A percentile compares a stretch with the other conserved stretches of the same genome.
phyloP scores from a whole-genome alignment of 2,113 vertebrate genomes.

The Paracanthobrama guichenoti region DNA sequence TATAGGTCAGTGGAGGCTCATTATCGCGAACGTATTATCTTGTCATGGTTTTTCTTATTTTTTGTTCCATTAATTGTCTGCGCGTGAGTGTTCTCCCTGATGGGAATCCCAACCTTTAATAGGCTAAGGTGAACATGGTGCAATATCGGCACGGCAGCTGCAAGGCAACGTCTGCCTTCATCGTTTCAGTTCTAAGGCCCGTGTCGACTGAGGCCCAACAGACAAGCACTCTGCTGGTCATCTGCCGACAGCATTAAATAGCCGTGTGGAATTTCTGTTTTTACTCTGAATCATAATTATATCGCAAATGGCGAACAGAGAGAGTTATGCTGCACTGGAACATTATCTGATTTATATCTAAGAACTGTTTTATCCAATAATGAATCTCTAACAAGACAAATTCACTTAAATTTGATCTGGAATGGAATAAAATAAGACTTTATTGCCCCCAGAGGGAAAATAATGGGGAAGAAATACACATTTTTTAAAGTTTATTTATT shows the following conservation, averaged over 20 bases:
- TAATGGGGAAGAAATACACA: not conserved
- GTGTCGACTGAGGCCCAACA: not conserved
- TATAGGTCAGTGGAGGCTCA: constrained; percentile 58
- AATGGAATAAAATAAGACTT: constrained; percentile 20
- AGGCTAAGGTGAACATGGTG: constrained; percentile 57
- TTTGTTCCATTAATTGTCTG: constrained; percentile 54
- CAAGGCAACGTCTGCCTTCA: constrained; percentile 25
- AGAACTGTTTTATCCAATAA: not conserved
- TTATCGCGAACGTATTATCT: constrained; percentile 56
- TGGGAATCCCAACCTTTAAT: constrained; percentile 53
- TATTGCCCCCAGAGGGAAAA: not conserved
- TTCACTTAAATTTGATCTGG: constrained; percentile 14
- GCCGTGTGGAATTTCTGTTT: not conserved
- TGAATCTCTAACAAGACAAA: constrained; percentile 13
- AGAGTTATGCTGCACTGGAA: not conserved
- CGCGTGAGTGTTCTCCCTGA: constrained; percentile 49
- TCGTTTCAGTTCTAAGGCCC: constrained; percentile 16
- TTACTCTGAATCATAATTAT: constrained; percentile 1
- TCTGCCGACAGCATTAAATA: not conserved
- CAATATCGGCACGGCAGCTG: constrained; percentile 46
- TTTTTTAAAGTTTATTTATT: constrained; percentile 21
- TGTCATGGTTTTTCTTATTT: constrained; percentile 44
- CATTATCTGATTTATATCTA: constrained; percentile 8
- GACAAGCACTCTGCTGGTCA: not conserved
- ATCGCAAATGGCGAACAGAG: not conserved